Evolutionary conservation across 2,888 invertebrate species (phyloP).

Genomic region (Neuroscelio doddi): DNA sequence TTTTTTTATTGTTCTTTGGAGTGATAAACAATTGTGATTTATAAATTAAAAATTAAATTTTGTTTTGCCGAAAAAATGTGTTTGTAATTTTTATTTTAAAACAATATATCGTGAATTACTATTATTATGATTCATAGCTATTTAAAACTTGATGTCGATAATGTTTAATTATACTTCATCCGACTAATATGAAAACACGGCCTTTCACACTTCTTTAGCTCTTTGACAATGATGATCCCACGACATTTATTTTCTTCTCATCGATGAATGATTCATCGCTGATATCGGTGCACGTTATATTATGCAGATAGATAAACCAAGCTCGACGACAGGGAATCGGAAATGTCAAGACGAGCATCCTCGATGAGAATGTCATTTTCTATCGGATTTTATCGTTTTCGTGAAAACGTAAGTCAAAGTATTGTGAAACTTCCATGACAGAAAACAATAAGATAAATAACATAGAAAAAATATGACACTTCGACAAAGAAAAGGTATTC

Average conservation of each 20-base stretch:
- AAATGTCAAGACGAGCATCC: conserved; percentile 11
- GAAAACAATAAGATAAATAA: conserved; percentile 1
- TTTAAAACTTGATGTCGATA: not conserved
- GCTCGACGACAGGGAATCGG: conserved; percentile 3
- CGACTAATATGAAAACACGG: conserved; percentile 5
- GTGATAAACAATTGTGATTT: too few relatives aligned
- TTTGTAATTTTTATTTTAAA: too few relatives aligned
- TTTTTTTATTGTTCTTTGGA: too few relatives aligned
- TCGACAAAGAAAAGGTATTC: not conserved
- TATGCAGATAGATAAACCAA: not conserved
- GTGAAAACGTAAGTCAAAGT: not conserved
- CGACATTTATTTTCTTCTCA: conserved; percentile 13
- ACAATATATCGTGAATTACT: too few relatives aligned
- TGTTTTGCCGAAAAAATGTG: too few relatives aligned
- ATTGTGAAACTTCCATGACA: conserved; percentile 2
- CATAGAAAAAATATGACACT: not conserved
- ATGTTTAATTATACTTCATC: conserved; percentile 6
- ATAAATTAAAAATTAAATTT: too few relatives aligned
- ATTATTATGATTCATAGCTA: too few relatives aligned
- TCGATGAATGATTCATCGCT: conserved; percentile 8
- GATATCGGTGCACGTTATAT: conserved; percentile 7
- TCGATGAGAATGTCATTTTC: conserved; percentile 17
- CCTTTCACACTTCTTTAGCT: conserved; percentile 6
- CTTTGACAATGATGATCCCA: conserved; percentile 13
- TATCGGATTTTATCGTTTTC: conserved; percentile 14